These are phyloP conservation scores for Actinopyga echinites DNA, from an alignment of 53 echinoderm and acorn worm genomes.

Conservation along the genomic window DNA sequence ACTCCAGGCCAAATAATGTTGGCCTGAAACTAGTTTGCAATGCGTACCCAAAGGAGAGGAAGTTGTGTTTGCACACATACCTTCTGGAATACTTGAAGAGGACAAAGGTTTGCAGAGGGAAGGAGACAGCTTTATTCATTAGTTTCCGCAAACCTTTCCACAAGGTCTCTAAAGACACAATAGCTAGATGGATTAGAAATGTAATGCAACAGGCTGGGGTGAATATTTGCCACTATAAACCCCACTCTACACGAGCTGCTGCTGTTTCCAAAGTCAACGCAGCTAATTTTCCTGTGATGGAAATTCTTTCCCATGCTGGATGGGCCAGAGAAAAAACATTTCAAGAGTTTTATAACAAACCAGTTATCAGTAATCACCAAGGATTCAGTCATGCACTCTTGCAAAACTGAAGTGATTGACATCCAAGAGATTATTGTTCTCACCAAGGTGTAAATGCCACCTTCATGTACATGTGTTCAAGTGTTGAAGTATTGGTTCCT, in stretches of 20 bases:
- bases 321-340: neutral
- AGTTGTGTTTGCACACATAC: slow-evolving; percentile 29
- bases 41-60: slow-evolving; percentile 49
- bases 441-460: neutral
- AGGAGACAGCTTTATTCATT: slow-evolving; percentile 3
- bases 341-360: neutral
- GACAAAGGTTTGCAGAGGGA: slow-evolving; percentile 15
- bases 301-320: neutral
- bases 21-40: neutral
- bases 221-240: slow-evolving; percentile 24
- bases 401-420: neutral
- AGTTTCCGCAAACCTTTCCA: neutral
- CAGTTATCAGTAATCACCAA: neutral
- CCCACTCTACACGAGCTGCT: slow-evolving; percentile 31
- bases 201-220: slow-evolving; percentile 26
- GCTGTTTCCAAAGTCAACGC: neutral
- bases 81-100: slow-evolving; percentile 34
- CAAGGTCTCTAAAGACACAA: neutral
- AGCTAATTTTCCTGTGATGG: neutral
- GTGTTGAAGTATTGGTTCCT: neutral
- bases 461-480: neutral
- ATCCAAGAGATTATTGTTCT: neutral
- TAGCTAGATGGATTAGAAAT: neutral
- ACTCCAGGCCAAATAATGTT: slow-evolving; percentile 38
- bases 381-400: neutral